A percentile compares a stretch with the other conserved stretches of the same genome.
Conservation (phyloP, 2,888 invertebrate species). For the Sinotaia quadrata region DNA sequence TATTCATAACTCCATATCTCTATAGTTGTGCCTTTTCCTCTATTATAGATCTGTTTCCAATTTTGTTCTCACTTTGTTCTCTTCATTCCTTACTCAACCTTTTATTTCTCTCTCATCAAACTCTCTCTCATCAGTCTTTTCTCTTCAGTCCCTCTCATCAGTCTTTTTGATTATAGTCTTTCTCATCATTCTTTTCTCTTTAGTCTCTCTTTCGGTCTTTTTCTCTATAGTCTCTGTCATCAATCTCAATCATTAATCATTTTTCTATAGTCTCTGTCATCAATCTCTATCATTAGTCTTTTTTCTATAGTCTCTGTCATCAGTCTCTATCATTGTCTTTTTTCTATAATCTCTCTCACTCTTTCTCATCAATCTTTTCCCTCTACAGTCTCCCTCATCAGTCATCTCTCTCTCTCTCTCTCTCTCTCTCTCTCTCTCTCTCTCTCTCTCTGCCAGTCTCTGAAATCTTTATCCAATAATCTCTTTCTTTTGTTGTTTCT, state of each 20-base stretch:
- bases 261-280: not conserved
- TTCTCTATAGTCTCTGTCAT: not conserved
- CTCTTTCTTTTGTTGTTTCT: no score
- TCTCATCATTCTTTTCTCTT: not conserved
- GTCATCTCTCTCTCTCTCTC: not conserved
- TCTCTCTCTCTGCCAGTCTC: no score
- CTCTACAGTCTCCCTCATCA: no score
- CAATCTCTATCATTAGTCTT: not conserved
- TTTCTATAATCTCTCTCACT: not conserved
- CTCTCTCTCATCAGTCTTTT: constrained; percentile 3
- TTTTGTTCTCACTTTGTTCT: constrained; percentile 9
- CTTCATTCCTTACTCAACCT: constrained; percentile 14
- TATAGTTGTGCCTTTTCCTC: not conserved
- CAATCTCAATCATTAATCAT: not conserved
- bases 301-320: not conserved
- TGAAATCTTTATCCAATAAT: no score
- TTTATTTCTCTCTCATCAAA: constrained; percentile 25
- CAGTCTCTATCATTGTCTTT: not conserved
- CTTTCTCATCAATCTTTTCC: no score
- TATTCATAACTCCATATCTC: not conserved
- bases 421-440: not conserved
- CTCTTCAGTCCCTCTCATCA: not conserved
- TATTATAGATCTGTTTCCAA: constrained; percentile 20
- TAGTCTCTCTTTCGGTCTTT: not conserved
- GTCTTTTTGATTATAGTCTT: no score